Evolutionary conservation across 1,140 invertebrate genomes (phyloP).

Genomic region (Drosophila nannoptera): DNA sequence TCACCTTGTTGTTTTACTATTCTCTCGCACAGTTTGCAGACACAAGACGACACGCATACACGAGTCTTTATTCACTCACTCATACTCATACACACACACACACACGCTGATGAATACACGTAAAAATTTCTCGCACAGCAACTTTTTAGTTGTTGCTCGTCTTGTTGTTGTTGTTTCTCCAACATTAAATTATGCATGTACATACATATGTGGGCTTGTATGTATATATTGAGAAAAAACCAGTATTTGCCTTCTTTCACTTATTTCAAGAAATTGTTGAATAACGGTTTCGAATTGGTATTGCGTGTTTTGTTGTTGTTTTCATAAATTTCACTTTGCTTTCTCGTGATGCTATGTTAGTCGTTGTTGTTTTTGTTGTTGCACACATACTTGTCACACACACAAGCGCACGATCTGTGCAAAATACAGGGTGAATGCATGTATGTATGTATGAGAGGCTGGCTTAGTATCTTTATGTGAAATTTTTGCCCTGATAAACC

Average conservation of each 20-base stretch:
- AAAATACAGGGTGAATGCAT: slow-evolving; percentile 21
- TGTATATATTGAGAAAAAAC: slow-evolving; percentile 48
- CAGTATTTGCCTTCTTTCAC: slow-evolving; percentile 76
- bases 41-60: not conserved
- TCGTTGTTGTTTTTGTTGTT: slow-evolving; percentile 34
- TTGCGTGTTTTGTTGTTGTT: slow-evolving; percentile 49
- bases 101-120: slow-evolving; percentile 51
- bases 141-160: slow-evolving; percentile 57
- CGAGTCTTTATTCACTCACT: not conserved
- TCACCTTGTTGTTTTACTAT: slow-evolving; percentile 54
- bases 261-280: slow-evolving; percentile 75
- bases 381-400: slow-evolving; percentile 28
- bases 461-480: slow-evolving; percentile 19
- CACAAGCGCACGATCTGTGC: slow-evolving; percentile 15
- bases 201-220: slow-evolving; percentile 24
- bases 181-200: slow-evolving; percentile 32
- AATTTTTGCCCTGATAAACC: slow-evolving; percentile 43
- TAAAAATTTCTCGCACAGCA: slow-evolving; percentile 69
- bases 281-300: slow-evolving; percentile 64
- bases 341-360: slow-evolving; percentile 52
- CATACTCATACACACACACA: slow-evolving; percentile 23
- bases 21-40: slow-evolving; percentile 35
- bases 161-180: slow-evolving; percentile 48
- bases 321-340: slow-evolving; percentile 75
- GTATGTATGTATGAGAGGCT: not conserved